phyloP scores from a whole-genome alignment of 2,797 vertebrate genomes.

The Centropyge bicolor region DNA sequence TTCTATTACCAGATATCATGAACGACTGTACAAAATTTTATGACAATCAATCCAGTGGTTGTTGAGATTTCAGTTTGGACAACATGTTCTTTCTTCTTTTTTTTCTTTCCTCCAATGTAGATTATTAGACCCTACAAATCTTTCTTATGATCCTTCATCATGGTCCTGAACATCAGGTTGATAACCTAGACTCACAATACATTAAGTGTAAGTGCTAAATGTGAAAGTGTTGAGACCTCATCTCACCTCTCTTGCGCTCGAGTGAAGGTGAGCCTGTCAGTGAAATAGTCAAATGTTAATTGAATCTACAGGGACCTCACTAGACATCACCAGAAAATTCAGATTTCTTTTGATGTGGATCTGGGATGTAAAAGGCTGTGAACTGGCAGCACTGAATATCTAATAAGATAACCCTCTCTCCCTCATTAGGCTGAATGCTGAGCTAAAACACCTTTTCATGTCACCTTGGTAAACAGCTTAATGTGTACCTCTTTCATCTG shows the following conservation, averaged over 20 bases:
- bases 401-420: slow-evolving; percentile 85
- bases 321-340: slow-evolving; percentile 70
- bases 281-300: slow-evolving; percentile 59
- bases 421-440: slow-evolving; percentile 88
- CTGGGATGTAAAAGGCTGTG: slow-evolving; percentile 82
- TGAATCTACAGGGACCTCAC: slow-evolving; percentile 54
- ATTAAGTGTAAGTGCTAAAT: not conserved
- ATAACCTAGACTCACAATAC: not conserved
- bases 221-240: slow-evolving; percentile 19
- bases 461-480: slow-evolving; percentile 89
- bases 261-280: slow-evolving; percentile 33
- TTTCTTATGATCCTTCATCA: not conserved
- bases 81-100: no score
- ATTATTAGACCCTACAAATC: not conserved
- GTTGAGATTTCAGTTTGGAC: not conserved
- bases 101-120: not conserved
- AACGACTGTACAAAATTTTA: not conserved
- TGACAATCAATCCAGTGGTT: not conserved
- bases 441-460: slow-evolving; percentile 91
- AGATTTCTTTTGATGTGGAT: slow-evolving; percentile 86
- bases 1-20: not conserved
- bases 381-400: slow-evolving; percentile 84
- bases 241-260: not conserved
- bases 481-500: slow-evolving; percentile 91
- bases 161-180: not conserved